Base-by-base conservation (phyloP, 2,797 vertebrate genomes). In the Limnodromus scolopaceus region DNA sequence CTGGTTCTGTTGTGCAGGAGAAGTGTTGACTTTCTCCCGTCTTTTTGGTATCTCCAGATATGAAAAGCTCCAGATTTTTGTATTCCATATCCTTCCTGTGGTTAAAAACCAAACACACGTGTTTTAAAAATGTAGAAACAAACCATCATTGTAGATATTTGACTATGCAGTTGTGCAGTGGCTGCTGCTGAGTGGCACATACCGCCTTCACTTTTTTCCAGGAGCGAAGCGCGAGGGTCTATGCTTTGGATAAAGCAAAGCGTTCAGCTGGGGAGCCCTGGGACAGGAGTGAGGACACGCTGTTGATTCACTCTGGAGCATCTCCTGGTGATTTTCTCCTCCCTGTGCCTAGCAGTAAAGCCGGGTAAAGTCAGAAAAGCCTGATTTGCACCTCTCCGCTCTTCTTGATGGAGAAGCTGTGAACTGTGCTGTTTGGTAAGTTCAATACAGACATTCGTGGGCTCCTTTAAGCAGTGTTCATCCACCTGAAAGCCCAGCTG, bases 221-320 rank as follows among this genome's bases (percentile, higher is more conserved):
- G 58, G 61, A 85, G 45, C 16, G 54, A 74, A 74, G 65, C 0
- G 36, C 0, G 4, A 84, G 30, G 0, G 1, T 30, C 43, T 38
- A 48, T 55, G 30, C 84, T 91, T 86, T 78, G 53, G 39, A 38
- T 51, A 45, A 74, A 45, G 69, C 32, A 41, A 51, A 85, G 24
- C 0, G 0, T 55, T 86, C 60, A 1, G 3, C 63, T 58, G 70
- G 38, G 68, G 66, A 70, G 34, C 57, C 34, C 51, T 43, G 30
- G 36, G 53, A 49, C 4, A 3, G 28, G 24, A 85, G 38, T 1
- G 10, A 75, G 70, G 53, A 71, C 39, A n/a, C 0, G 1, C 54
- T 51, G 16, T 48, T 38, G 32, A 45, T 38, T 76, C 34, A 38
- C n/a, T 46, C n/a, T 78, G 66, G 54, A 68, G 41, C 45, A 32